Base-by-base conservation (phyloP, 2,888 invertebrate species). In the Drepana falcataria region DNA sequence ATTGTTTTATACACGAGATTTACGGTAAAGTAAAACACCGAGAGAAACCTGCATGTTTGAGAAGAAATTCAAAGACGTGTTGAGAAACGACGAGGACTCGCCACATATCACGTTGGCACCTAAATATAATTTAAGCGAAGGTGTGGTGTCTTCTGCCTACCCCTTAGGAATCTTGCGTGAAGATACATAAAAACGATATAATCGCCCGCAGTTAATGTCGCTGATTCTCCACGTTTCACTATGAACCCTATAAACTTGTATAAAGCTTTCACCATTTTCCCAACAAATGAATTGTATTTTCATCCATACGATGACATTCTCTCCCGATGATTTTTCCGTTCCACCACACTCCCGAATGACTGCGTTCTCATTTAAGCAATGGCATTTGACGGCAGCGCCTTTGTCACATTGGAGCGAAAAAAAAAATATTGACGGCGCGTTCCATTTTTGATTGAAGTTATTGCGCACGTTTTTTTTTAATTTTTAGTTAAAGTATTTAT, bases 291-390 rank as follows among this genome's bases (percentile, higher is more conserved):
- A 44, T 44, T 44, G 44, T 44, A 44, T 44, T 44, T 44, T 9
- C 44, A 44, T 44, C 44, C 9, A 44, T 44, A 7, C 9, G 78
- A 83, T 81, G 83, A 81, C 81, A 80, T 87, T 84, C 85, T 72
- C 75, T 67, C 79, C 75, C 80, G 79, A 87, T 87, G 87, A 87
- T 86, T 88, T 88, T 90, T 89, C 89, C 90, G 65, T 83, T 75
- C 65, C 89, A 85, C 85, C 81, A 83, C 85, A 82, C 85, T 77
- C 81, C 75, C 84, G 86, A 82, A 83, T 86, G 86, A 86, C 80
- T 87, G 88, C 80, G 83, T 87, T 88, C 81, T 87, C 88, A 87
- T 87, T 87, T 87, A 75, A 82, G 87, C 89, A 90, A 90, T 90
- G 89, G 82, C 87, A 85, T 89, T 89, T 88, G 86, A 87, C 85